Conservation (phyloP, 2,888 invertebrate genomes). For the Spisula subtruncata region DNA sequence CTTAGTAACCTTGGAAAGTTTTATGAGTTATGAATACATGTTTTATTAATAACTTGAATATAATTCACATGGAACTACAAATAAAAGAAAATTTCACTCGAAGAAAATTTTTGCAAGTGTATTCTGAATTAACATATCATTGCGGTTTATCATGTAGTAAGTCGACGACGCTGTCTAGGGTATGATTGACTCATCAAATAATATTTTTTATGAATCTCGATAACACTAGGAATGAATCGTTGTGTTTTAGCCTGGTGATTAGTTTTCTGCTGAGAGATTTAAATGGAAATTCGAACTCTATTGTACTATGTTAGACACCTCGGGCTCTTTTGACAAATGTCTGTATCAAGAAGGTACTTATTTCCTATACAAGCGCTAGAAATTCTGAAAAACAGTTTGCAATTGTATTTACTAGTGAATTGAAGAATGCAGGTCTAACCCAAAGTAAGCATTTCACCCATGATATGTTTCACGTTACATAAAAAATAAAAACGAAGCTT, state of each 20-base stretch:
- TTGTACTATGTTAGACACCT: neutral
- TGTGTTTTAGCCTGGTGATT: neutral
- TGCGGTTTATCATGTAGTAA: neutral
- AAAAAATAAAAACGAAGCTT: no score
- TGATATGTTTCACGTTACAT: no score
- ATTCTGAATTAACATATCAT: no score
- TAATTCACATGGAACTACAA: no score
- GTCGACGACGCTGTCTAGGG: neutral
- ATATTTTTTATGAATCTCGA: neutral
- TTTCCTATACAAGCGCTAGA: neutral
- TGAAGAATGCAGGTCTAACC: no score
- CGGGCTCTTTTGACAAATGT: neutral
- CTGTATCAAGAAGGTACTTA: no score
- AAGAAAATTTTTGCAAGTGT: no score
- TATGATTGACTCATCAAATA: neutral
- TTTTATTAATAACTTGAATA: no score
- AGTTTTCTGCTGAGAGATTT: neutral
- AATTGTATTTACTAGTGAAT: slow-evolving; percentile 3
- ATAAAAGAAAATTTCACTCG: no score
- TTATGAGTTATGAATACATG: no score
- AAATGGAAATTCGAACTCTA: neutral
- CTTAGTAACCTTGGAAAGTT: no score
- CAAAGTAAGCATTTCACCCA: no score
- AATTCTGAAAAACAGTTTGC: neutral
- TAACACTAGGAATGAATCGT: neutral